Percentiles rank a stretch among this genome's conserved stretches.
Evolutionary conservation across 2,797 vertebrate genomes (phyloP).

Genomic region (Leptoclinus maculatus): DNA sequence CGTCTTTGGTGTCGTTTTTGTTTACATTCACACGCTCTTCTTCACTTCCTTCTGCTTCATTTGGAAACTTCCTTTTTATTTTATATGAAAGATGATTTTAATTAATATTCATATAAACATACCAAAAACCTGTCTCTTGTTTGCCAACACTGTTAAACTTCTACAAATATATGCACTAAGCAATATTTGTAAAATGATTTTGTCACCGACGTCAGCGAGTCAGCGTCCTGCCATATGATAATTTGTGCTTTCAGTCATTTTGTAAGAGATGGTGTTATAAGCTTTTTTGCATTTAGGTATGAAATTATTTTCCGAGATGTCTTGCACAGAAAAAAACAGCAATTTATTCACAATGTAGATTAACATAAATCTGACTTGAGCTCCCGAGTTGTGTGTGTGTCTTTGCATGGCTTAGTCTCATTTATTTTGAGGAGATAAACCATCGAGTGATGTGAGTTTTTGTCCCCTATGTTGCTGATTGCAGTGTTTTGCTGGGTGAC

Average conservation of each 20-base stretch:
- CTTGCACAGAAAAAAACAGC: not conserved
- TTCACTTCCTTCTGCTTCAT: not conserved
- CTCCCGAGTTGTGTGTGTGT: not conserved
- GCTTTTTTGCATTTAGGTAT: not conserved
- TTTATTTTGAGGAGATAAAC: not conserved
- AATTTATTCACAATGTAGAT: not conserved
- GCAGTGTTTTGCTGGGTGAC: not conserved
- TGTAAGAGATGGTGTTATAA: not conserved
- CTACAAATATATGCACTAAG: not conserved
- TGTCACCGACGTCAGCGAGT: not conserved
- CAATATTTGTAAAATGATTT: not conserved
- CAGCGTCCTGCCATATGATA: not conserved
- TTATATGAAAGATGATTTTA: not conserved
- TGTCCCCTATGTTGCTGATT: not conserved
- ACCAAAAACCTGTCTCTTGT: not conserved
- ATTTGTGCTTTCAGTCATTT: not conserved
- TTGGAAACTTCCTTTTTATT: not conserved
- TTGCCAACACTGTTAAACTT: too few relatives aligned
- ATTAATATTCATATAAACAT: not conserved
- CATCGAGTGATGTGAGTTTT: not conserved
- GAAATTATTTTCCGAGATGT: not conserved
- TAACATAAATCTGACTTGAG: conserved; percentile 8
- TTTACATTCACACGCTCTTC: not conserved
- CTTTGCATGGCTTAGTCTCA: not conserved
- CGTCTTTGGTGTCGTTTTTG: not conserved